A percentile compares a stretch with the other conserved stretches of the same genome.
Conservation (phyloP, 2,797 vertebrate genomes). For the Fundulus diaphanus region DNA sequence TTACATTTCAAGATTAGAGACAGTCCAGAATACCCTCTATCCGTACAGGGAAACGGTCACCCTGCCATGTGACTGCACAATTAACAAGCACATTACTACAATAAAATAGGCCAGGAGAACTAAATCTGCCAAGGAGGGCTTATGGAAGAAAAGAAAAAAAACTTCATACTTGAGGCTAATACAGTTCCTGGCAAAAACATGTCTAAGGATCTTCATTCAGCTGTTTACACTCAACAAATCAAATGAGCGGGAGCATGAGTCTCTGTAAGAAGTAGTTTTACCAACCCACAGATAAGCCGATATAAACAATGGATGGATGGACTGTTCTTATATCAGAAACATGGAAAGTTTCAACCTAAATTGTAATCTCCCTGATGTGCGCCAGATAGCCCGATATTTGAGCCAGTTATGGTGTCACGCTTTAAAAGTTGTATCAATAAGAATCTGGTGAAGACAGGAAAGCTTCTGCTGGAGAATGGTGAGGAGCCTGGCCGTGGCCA, state of each 20-base stretch:
- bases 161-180: background rate
- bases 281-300: background rate
- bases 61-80: background rate
- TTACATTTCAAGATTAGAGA: slow-evolving; percentile 3
- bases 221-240: background rate
- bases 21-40: background rate
- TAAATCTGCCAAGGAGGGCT: background rate
- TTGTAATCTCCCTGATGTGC: too few species aligned
- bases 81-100: background rate
- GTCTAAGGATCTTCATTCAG: background rate
- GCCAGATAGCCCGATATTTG: too few species aligned
- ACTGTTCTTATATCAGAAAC: too few species aligned
- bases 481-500: too few species aligned
- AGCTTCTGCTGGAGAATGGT: too few species aligned
- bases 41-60: too few species aligned
- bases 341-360: too few species aligned
- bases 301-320: too few species aligned
- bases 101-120: background rate
- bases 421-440: too few species aligned
- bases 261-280: background rate
- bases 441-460: too few species aligned
- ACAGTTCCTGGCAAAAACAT: background rate
- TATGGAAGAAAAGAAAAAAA: background rate
- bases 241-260: background rate
- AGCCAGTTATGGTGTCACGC: too few species aligned